phyloP scores from a whole-genome alignment of 2,888 invertebrate species.

The Cheiracanthium punctorium region DNA sequence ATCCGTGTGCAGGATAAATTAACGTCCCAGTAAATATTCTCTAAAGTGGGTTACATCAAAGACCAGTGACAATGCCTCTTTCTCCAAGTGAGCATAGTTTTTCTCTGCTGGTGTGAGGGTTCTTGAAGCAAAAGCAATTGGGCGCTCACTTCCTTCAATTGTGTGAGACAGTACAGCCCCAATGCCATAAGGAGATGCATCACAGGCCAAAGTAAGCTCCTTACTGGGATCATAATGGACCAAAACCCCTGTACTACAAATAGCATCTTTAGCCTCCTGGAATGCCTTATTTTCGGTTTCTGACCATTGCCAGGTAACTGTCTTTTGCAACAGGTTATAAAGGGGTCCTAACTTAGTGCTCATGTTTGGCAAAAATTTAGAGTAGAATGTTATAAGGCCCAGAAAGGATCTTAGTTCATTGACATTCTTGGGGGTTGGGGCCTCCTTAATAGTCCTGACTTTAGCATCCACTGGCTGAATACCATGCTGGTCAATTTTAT shows the following conservation, averaged over 20 bases:
- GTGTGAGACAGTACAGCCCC: conserved; percentile 72
- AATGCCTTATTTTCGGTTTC: conserved; percentile 72
- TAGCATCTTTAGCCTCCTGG: conserved; percentile 75
- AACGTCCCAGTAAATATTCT: conserved; percentile 75
- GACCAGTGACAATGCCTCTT: conserved; percentile 75
- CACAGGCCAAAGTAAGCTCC: conserved; percentile 74
- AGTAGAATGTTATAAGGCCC: conserved; percentile 71
- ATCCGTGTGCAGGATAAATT: conserved; percentile 76
- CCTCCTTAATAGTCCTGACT: conserved; percentile 72
- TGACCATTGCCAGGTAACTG: conserved; percentile 71
- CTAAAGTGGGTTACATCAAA: conserved; percentile 76
- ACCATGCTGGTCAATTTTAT: conserved; percentile 71
- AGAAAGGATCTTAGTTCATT: conserved; percentile 73
- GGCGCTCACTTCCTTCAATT: conserved; percentile 75
- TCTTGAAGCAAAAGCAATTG: conserved; percentile 72
- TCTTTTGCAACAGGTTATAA: conserved; percentile 71
- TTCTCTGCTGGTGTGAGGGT: conserved; percentile 69
- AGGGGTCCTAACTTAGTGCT: conserved; percentile 72
- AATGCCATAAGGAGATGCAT: conserved; percentile 75
- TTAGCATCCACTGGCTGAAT: conserved; percentile 71
- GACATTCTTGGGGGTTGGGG: conserved; percentile 72
- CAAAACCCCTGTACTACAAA: conserved; percentile 59
- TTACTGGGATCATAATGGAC: conserved; percentile 74
- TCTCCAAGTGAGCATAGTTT: conserved; percentile 71
- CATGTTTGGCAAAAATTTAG: conserved; percentile 73